Percentiles rank a stretch among this genome's conserved stretches.
Conservation (phyloP, 1,140 invertebrate genomes). For the Nasonia longicornis region DNA sequence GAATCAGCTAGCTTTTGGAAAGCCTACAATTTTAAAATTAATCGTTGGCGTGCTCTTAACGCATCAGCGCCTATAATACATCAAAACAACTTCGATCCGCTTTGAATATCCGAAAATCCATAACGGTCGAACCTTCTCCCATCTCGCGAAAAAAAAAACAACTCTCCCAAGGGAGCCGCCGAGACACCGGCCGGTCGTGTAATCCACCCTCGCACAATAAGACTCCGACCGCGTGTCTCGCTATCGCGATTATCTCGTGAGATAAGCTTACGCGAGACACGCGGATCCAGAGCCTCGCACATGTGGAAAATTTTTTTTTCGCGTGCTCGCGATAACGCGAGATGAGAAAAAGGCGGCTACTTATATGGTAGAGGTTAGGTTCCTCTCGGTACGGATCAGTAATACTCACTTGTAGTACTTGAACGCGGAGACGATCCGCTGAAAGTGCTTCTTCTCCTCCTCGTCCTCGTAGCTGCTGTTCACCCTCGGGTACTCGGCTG, state of each 20-base stretch:
- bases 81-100: too few relatives aligned
- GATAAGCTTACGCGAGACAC: conserved; percentile 1
- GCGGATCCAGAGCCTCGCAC: background rate
- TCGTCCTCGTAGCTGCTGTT: conserved; percentile 70
- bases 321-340: background rate
- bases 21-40: too few relatives aligned
- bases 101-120: background rate
- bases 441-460: conserved; percentile 82
- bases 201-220: background rate
- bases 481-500: conserved; percentile 54
- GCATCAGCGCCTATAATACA: too few relatives aligned
- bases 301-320: background rate
- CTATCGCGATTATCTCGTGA: background rate
- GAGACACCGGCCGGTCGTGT: conserved; percentile 2
- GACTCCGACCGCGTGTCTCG: background rate
- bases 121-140: background rate
- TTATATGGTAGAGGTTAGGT: background rate
- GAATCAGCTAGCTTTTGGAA: too few relatives aligned
- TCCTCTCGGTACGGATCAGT: background rate
- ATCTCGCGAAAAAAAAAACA: background rate
- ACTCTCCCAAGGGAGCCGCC: background rate
- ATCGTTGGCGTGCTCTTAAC: too few relatives aligned
- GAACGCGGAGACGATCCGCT: conserved; percentile 83
- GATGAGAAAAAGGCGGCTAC: background rate
- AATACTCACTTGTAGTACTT: conserved; percentile 82